Evolutionary conservation across 2,888 invertebrate species (phyloP).

Genomic region (Hydriomena furcata): DNA sequence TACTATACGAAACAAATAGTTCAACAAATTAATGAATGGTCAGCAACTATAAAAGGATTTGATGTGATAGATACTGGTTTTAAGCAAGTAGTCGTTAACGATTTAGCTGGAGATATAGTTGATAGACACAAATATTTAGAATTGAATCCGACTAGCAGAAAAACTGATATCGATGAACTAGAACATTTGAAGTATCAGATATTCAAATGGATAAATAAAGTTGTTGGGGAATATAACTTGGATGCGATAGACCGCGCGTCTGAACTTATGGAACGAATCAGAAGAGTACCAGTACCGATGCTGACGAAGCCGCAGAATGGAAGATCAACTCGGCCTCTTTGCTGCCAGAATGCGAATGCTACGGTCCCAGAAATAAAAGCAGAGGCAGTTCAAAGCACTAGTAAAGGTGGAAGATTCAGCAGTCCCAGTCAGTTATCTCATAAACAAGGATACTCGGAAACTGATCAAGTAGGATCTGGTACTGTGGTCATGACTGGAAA

Average conservation of each 20-base stretch:
- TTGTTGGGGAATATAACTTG: slow-evolving; percentile 50
- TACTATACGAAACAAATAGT: slow-evolving; percentile 45
- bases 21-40: slow-evolving; percentile 59
- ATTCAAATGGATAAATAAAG: slow-evolving; percentile 65
- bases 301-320: slow-evolving; percentile 25
- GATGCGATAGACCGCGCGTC: slow-evolving; percentile 49
- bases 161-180: slow-evolving; percentile 50
- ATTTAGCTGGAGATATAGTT: slow-evolving; percentile 62
- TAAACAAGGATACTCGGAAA: not conserved
- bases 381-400: slow-evolving; percentile 4
- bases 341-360: slow-evolving; percentile 5
- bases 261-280: slow-evolving; percentile 55
- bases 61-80: slow-evolving; percentile 38
- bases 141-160: slow-evolving; percentile 42
- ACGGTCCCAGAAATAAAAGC: not conserved
- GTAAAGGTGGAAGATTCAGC: slow-evolving; percentile 15
- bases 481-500: not conserved
- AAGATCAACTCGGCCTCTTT: not conserved
- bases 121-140: slow-evolving; percentile 62
- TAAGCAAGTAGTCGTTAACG: slow-evolving; percentile 48
- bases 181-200: slow-evolving; percentile 66
- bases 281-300: slow-evolving; percentile 48
- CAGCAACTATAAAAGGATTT: slow-evolving; percentile 43
- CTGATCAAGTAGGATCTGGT: not conserved
- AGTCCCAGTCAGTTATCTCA: not conserved